phyloP scores from a whole-genome alignment of 2,888 invertebrate genomes.

The Anodontia alba region DNA sequence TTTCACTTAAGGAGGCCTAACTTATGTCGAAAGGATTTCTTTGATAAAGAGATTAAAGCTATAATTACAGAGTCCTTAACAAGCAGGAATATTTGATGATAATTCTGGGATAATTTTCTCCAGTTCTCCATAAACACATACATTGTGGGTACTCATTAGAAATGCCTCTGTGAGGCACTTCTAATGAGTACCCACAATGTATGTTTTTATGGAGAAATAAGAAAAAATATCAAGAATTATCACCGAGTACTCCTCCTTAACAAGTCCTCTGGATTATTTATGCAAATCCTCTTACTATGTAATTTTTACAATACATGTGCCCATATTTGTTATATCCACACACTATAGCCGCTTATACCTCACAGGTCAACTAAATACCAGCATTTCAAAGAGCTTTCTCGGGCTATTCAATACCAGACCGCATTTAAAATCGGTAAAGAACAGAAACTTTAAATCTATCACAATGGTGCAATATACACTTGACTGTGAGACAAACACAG shows the following conservation, averaged over 20 bases:
- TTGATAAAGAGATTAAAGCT: slow-evolving; percentile 10
- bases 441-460: not conserved
- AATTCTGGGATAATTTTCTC: too few relatives aligned
- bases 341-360: not conserved
- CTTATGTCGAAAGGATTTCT: not conserved
- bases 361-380: not conserved
- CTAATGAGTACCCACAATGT: too few relatives aligned
- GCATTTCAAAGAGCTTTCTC: not conserved
- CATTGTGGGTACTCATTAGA: too few relatives aligned
- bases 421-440: not conserved
- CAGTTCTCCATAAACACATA: too few relatives aligned
- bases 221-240: too few relatives aligned
- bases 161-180: too few relatives aligned
- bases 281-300: slow-evolving; percentile 1
- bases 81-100: too few relatives aligned
- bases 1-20: not conserved
- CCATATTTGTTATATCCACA: not conserved
- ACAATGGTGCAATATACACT: not conserved
- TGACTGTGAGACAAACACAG: too few relatives aligned
- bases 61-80: too few relatives aligned
- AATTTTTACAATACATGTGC: not conserved
- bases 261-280: too few relatives aligned
- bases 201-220: too few relatives aligned
- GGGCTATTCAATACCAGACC: not conserved
- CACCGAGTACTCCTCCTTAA: too few relatives aligned